Base-by-base conservation (phyloP, 2,888 invertebrate species). In the Sarcophaga subvicina region DNA sequence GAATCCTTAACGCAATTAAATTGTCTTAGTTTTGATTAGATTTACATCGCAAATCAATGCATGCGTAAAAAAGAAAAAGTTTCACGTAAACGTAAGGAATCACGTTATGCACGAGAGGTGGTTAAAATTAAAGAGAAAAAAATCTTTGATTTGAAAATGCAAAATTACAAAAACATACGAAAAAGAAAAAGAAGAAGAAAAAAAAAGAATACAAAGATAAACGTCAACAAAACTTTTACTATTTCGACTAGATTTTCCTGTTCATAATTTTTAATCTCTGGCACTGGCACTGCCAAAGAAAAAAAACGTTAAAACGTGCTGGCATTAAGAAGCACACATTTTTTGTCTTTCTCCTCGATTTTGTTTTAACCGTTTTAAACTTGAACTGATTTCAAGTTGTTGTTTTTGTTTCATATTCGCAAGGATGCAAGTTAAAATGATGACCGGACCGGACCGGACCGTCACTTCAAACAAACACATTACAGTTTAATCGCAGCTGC, bases 311-410 rank as follows among this genome's bases (percentile, higher is more conserved):
- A 37, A 79, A 83, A 79, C 69, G 73, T 75, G 79, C 73, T 70
- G 22, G 10, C 17, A n/a, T 20, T 22, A n/a, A 62, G 17, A 20
- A 22, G n/a, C n/a, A 62, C n/a, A 59, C 4, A 76, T 45, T 63
- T 63, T 73, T 73, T 67, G 54, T 27, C 37, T n/a, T 70, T 47
- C 12, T 45, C 5, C 47, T 67, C 45, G 67, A 47, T 60, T 71
- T 77, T 84, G 45, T 76, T 37, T 37, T 83, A 80, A 83, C 80
- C 75, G 78, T 78, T 87, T 86, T 81, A 83, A 87, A 83, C 83
- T 87, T 83, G 86, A 87, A 87, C 83, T 83, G 83, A 87, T 81
- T 83, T 87, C 83, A 83, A 79, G 83, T 78, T 83, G 64, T 72
- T 59, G 25, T 80, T 80, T 69, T 78, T 17, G 37, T 6, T 37